Conservation (phyloP, 1,140 invertebrate genomes). For the Ephestia elutella region DNA sequence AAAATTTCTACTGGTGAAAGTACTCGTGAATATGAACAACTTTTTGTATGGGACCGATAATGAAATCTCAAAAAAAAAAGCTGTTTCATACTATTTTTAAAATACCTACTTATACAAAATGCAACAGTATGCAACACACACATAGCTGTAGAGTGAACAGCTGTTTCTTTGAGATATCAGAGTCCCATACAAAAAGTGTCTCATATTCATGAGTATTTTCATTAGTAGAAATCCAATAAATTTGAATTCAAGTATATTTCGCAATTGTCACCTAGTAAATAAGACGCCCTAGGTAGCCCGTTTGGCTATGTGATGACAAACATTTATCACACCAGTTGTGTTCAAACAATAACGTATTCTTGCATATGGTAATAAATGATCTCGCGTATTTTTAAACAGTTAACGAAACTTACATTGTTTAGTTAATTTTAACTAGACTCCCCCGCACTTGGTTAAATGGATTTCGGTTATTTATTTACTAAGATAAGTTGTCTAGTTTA, state of each 20-base stretch:
- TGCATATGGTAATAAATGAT: slow-evolving; percentile 66
- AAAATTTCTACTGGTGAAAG: too few relatives aligned
- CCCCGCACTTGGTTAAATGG: slow-evolving; percentile 49
- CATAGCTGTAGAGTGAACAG: too few relatives aligned
- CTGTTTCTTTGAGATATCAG: too few relatives aligned
- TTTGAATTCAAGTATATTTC: background rate
- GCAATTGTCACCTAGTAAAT: background rate
- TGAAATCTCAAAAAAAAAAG: too few relatives aligned
- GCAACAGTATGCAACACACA: too few relatives aligned
- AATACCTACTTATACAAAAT: too few relatives aligned
- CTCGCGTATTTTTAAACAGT: slow-evolving; percentile 48
- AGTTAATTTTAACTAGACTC: slow-evolving; percentile 26
- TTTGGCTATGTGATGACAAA: background rate
- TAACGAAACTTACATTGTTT: slow-evolving; percentile 23
- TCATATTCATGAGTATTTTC: too few relatives aligned
- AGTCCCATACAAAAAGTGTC: too few relatives aligned
- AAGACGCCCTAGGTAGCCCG: background rate
- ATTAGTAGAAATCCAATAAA: too few relatives aligned
- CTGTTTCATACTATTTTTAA: too few relatives aligned
- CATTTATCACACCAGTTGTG: slow-evolving; percentile 66
- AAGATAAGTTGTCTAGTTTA: slow-evolving; percentile 40
- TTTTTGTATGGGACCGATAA: too few relatives aligned
- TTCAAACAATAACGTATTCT: slow-evolving; percentile 53
- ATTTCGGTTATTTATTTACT: slow-evolving; percentile 69
- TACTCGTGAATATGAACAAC: too few relatives aligned